phyloP scores from a whole-genome alignment of 2,797 vertebrate species.

The Naso thynnoides region DNA sequence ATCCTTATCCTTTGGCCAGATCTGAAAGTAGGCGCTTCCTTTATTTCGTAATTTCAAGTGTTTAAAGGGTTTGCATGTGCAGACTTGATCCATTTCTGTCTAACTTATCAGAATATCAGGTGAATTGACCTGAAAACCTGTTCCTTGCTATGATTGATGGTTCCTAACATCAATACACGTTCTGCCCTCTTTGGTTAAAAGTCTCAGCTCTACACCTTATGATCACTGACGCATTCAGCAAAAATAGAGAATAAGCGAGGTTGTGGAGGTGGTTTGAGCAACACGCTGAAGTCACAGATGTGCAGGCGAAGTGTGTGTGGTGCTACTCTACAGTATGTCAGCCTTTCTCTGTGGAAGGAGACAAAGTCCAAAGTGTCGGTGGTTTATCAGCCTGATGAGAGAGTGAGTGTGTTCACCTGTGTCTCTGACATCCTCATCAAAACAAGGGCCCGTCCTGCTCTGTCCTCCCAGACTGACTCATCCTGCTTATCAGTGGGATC shows the following conservation, averaged over 20 bases:
- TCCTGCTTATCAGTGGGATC: conserved; percentile 79
- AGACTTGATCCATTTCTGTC: too few species aligned
- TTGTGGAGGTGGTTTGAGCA: background rate
- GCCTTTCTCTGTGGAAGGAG: background rate
- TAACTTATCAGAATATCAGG: background rate
- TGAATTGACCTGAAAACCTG: background rate
- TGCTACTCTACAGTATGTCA: background rate
- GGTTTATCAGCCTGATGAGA: conserved; percentile 41
- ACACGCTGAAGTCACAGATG: background rate
- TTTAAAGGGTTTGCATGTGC: background rate
- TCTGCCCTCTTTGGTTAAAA: background rate
- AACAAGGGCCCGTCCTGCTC: conserved; percentile 51
- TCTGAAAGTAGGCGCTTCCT: background rate
- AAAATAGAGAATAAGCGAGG: background rate
- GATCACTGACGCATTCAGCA: background rate
- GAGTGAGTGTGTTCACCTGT: conserved; percentile 45
- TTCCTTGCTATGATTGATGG: background rate
- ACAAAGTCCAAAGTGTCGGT: conserved; percentile 7
- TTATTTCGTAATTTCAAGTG: background rate
- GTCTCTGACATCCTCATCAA: conserved; percentile 57
- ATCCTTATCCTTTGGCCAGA: background rate
- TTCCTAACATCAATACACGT: background rate
- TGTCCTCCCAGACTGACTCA: conserved; percentile 64
- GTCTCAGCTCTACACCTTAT: background rate
- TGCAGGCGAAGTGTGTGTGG: background rate